Percentiles rank a stretch among this genome's conserved stretches.
Conservation (phyloP, 2,113 vertebrate species). For the Cichladusa arquata region DNA sequence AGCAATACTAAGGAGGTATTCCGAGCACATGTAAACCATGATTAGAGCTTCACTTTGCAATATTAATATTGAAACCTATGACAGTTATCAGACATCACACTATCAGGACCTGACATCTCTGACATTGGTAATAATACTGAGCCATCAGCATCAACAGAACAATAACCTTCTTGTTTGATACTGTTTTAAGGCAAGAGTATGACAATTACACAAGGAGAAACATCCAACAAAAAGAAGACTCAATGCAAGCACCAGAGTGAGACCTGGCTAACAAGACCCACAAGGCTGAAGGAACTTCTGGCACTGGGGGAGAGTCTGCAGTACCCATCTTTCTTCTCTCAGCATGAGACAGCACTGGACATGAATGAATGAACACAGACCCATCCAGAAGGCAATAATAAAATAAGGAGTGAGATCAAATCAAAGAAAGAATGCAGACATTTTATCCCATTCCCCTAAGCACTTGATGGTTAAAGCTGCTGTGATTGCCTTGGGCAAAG, state of each 20-base stretch:
- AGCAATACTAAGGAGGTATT: neutral
- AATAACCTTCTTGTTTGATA: neutral
- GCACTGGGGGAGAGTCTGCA: neutral
- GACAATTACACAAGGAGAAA: neutral
- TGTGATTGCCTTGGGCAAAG: conserved; percentile 13
- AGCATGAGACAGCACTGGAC: neutral
- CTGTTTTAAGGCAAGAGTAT: neutral
- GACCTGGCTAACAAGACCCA: neutral
- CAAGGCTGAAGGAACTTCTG: neutral
- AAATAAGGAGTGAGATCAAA: conserved; percentile 6
- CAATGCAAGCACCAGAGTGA: neutral
- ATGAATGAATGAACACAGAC: neutral
- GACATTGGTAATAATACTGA: neutral
- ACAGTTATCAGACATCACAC: neutral
- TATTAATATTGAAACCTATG: neutral
- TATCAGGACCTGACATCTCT: neutral
- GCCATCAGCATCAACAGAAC: neutral
- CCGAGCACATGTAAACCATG: neutral
- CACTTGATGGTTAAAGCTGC: neutral
- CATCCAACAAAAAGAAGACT: neutral
- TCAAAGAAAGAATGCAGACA: neutral
- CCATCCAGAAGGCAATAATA: neutral
- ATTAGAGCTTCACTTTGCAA: neutral
- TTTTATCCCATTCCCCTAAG: neutral
- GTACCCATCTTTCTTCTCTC: neutral